Evolutionary conservation across 2,113 vertebrate species (phyloP), one percentile per base, ranked within the genome.

Genomic region (Mixornis gularis): DNA sequence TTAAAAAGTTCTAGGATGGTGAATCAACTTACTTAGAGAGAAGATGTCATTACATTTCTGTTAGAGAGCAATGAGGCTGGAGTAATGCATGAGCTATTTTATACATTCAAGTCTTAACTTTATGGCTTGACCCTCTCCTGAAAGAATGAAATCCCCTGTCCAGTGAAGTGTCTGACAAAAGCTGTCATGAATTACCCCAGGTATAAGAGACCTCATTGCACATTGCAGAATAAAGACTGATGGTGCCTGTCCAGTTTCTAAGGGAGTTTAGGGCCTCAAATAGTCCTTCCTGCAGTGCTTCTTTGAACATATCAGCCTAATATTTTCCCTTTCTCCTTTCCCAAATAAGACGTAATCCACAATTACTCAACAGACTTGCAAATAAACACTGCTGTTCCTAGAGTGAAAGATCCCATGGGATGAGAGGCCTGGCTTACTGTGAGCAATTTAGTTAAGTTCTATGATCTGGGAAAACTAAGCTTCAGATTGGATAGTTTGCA

Each of bases 251-350:
- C 17, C 29, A 62, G 41, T 51, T 82, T 87, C 63, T 55, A 32
- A 62, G 32, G 21, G 51, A 89, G 63, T 65, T 79, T 64, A 38
- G 32, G 41, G 14, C 51, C 70, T 83, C 51, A 59, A 65, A 56
- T 26, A 72, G 38, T 59, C 34, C 51, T 89, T 89, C 59, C 79
- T 69, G 55, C 32, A 73, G n/a, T 83, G 34, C 41, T 82, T 22
- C 85, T 87, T 89, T 91, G 74, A 69, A 69, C 34, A 40, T 34
- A 85, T n/a, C 29, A 72, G 34, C 20, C 68, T 95, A 81, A 95
- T 87, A 90, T 95, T 94, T 95, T 95, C 71, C 93, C 41, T 69
- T 94, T 77, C 17, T 80, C 21, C 85, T 79, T 91, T 96, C 36
- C 87, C 87, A 91, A 85, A 72, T 51, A 91, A 95, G 55, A 94